These are phyloP conservation scores for Phlogophora meticulosa DNA, from an alignment of 2,888 invertebrate genomes.

Conservation along the genomic window DNA sequence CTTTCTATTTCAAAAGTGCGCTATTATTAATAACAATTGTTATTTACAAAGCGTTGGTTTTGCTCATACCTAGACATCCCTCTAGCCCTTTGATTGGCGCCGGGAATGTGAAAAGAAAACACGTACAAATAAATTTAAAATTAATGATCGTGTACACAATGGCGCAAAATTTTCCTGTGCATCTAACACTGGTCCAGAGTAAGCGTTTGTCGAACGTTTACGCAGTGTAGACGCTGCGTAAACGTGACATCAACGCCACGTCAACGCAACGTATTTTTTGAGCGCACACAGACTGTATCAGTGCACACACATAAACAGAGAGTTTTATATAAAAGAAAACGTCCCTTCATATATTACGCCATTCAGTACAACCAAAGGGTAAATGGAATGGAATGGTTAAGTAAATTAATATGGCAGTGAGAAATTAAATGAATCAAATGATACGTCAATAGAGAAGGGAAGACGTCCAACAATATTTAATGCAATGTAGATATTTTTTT, in stretches of 20 bases:
- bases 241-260: too few relatives aligned
- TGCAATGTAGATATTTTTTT: background rate
- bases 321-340: too few relatives aligned
- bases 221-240: too few relatives aligned
- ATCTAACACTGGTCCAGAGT: background rate
- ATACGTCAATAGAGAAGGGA: background rate
- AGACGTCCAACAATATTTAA: background rate
- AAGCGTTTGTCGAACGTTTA: background rate
- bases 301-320: too few relatives aligned
- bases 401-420: slow-evolving; percentile 14
- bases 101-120: slow-evolving; percentile 77
- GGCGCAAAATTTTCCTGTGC: slow-evolving; percentile 22
- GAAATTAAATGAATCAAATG: slow-evolving; percentile 24
- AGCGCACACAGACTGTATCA: too few relatives aligned
- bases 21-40: slow-evolving; percentile 49
- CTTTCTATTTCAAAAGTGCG: slow-evolving; percentile 45
- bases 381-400: slow-evolving; percentile 18
- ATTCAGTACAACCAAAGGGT: background rate
- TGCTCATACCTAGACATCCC: slow-evolving; percentile 86
- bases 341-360: background rate
- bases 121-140: slow-evolving; percentile 58
- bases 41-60: slow-evolving; percentile 57
- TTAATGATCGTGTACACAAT: slow-evolving; percentile 28
- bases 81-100: slow-evolving; percentile 87
- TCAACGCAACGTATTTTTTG: background rate